Conservation (phyloP, 2,113 vertebrate genomes). For the Paradoxurus hermaphroditus region DNA sequence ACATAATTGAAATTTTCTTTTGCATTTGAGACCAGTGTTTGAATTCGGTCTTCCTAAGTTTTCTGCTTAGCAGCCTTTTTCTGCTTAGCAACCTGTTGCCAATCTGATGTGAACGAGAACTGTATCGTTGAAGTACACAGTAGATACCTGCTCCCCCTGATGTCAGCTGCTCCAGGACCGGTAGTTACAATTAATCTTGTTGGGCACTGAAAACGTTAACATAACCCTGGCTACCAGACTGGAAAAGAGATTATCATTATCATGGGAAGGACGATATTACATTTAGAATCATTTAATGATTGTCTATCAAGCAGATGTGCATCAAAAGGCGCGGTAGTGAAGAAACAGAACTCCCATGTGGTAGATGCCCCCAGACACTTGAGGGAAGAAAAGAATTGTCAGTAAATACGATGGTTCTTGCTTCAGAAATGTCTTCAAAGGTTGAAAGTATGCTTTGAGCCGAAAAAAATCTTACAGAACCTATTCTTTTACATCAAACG, state of each 20-base stretch:
- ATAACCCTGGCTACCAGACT: background rate
- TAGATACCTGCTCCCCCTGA: background rate
- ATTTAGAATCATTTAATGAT: background rate
- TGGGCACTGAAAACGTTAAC: background rate
- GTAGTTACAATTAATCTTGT: background rate
- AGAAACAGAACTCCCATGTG: background rate
- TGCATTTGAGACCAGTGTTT: background rate
- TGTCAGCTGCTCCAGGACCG: background rate
- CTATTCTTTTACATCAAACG: background rate
- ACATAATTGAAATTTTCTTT: background rate
- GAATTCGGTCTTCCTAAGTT: background rate
- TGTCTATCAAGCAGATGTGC: background rate
- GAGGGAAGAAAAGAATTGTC: background rate
- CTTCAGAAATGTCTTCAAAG: background rate
- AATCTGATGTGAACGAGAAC: background rate
- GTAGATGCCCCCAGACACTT: background rate
- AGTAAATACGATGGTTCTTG: background rate
- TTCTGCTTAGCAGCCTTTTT: too few species aligned
- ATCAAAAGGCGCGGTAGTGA: background rate
- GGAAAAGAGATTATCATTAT: background rate
- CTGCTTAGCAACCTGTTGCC: background rate
- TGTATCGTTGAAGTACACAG: background rate
- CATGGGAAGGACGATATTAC: background rate
- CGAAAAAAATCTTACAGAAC: background rate
- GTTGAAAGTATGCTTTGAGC: background rate